Conservation (phyloP, 2,113 vertebrate species). For the Mesembrinibis cayennensis region DNA sequence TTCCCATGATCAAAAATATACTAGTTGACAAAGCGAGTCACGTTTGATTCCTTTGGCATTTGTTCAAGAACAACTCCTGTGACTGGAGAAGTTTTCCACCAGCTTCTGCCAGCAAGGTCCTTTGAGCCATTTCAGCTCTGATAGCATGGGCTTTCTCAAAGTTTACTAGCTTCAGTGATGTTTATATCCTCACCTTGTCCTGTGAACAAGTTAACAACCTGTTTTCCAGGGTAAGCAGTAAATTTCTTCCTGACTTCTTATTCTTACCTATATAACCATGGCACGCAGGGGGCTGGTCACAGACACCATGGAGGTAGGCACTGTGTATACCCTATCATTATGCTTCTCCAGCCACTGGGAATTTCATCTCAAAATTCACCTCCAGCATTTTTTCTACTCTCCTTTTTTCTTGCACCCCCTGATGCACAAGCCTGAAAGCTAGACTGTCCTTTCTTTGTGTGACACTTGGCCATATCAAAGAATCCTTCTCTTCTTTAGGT, state of each 20-base stretch:
- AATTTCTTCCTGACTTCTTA: not conserved
- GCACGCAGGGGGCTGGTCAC: not conserved
- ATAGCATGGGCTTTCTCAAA: not conserved
- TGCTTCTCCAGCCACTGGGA: not conserved
- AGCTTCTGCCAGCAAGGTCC: not conserved
- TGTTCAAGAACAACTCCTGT: not conserved
- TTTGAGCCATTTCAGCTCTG: not conserved
- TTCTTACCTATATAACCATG: not conserved
- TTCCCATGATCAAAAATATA: not conserved
- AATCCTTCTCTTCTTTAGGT: not conserved
- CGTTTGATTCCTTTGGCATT: not conserved
- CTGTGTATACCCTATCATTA: not conserved
- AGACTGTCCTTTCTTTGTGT: not conserved
- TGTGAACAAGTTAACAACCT: not conserved
- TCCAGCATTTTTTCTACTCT: not conserved
- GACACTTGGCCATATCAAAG: not conserved
- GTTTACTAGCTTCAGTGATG: not conserved
- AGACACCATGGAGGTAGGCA: accelerated
- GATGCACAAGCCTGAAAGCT: not conserved
- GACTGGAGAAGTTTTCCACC: not conserved
- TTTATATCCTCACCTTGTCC: not conserved
- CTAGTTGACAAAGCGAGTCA: not conserved
- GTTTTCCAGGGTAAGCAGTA: not conserved
- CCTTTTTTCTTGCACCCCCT: not conserved
- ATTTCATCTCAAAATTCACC: not conserved